Base-by-base conservation (phyloP, 2,888 invertebrate species). In the Zaprionus bogoriensis region DNA sequence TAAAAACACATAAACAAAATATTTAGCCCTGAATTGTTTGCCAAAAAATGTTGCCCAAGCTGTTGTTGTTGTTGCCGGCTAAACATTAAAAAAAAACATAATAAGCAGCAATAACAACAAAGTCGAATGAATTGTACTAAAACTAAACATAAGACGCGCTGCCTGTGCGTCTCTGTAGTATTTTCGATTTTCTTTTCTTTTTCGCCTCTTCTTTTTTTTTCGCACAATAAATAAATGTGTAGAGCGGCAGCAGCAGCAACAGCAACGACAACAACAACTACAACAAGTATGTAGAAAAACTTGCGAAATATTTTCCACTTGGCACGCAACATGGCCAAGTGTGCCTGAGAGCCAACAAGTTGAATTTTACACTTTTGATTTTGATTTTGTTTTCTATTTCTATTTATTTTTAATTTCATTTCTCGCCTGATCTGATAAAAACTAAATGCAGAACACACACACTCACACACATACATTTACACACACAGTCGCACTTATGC, bases 1-100 rank as follows among this genome's bases (percentile, higher is more conserved):
- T 71, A 70, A 70, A 71, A 70, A 67, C 77, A 65, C 70, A 78
- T 67, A 86, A 81, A 70, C 78, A 79, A 87, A 87, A 78, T 81
- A 87, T 87, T 87, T 87, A 87, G 86, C 87, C 88, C 84, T 87
- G 88, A 87, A 87, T 82, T 86, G 82, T 74, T 87, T 87, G 87
- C 87, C 88, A 87, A 87, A 82, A 84, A 82, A 83, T 75, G 66
- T 52, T 45, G 39, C 27, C 54, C n/a, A n/a, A n/a, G 44, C 38
- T 63, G 38, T 48, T 67, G 27, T 46, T 70, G 55, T 46, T 66
- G 41, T 59, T 61, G 60, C 65, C 67, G n/a, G n/a, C n/a, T n/a
- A n/a, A n/a, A n/a, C n/a, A n/a, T n/a, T n/a, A n/a, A n/a, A n/a
- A n/a, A n/a, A n/a, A n/a, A n/a, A n/a, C 76, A 73, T 71, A 76